Conservation (phyloP, 2,888 invertebrate species). For the Bhutanitis thaidina region DNA sequence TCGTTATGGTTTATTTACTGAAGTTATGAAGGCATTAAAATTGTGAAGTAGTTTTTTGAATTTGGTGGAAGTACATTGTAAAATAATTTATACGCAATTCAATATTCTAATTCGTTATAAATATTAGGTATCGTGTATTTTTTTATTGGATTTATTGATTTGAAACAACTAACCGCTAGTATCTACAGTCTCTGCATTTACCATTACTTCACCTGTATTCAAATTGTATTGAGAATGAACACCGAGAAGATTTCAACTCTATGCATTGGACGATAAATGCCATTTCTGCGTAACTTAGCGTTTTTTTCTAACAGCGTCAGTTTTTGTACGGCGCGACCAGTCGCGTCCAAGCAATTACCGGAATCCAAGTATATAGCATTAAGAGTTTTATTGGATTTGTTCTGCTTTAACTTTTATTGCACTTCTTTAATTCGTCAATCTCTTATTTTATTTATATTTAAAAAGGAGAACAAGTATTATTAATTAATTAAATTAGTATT, state of each 20-base stretch:
- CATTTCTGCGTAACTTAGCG: background rate
- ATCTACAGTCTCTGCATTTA: background rate
- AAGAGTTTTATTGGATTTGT: slow-evolving; percentile 7
- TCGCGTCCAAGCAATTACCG: slow-evolving; percentile 4
- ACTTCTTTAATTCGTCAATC: background rate
- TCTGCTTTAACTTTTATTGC: background rate
- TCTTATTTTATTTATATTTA: background rate
- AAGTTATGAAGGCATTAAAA: no score
- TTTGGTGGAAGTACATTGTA: no score
- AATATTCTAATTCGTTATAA: no score
- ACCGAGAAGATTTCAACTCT: background rate
- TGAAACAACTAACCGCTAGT: no score
- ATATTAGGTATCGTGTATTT: no score
- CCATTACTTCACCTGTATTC: background rate
- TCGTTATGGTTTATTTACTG: no score
- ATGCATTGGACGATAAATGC: background rate
- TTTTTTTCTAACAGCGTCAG: slow-evolving; percentile 9
- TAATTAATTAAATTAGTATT: no score
- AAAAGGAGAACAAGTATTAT: no score
- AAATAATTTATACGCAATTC: no score
- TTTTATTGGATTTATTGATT: no score
- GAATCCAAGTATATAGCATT: slow-evolving; percentile 1
- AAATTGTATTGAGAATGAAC: background rate
- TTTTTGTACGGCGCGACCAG: slow-evolving; percentile 6
- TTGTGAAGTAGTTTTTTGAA: no score